Evolutionary conservation across 2,797 vertebrate genomes (phyloP).

Genomic region (Melanotaenia maccullochi): DNA sequence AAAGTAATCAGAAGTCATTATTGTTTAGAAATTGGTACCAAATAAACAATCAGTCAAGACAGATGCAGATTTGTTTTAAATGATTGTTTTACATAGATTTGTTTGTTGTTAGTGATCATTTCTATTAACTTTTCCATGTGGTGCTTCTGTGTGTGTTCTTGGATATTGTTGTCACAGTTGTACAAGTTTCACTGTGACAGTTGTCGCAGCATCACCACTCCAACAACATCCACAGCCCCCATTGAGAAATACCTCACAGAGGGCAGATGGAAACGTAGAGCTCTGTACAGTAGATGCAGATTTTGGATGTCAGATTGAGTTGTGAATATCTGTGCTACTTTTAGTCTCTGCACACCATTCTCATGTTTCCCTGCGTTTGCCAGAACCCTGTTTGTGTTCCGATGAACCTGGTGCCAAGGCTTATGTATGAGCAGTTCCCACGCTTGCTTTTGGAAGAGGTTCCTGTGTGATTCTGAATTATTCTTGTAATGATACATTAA

Average conservation of each 20-base stretch:
- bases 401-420: constrained; percentile 69
- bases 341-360: constrained; percentile 76
- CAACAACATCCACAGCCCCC: constrained; percentile 30
- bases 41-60: background rate
- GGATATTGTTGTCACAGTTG: background rate
- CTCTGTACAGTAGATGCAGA: constrained; percentile 53
- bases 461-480: constrained; percentile 42
- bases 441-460: constrained; percentile 62
- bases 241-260: constrained; percentile 54
- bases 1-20: background rate
- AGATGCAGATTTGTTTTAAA: background rate
- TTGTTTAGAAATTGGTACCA: background rate
- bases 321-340: constrained; percentile 84
- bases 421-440: constrained; percentile 75
- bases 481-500: constrained; percentile 38
- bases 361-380: constrained; percentile 78
- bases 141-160: background rate
- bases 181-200: constrained; percentile 25
- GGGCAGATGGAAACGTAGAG: constrained; percentile 58
- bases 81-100: constrained; percentile 9
- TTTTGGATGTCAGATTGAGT: constrained; percentile 73
- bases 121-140: constrained; percentile 1
- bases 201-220: constrained; percentile 36
- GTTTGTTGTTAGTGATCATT: background rate
- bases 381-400: constrained; percentile 71